Evolutionary conservation across 2,797 vertebrate species (phyloP).

Genomic region (Rhinichthys osculus): DNA sequence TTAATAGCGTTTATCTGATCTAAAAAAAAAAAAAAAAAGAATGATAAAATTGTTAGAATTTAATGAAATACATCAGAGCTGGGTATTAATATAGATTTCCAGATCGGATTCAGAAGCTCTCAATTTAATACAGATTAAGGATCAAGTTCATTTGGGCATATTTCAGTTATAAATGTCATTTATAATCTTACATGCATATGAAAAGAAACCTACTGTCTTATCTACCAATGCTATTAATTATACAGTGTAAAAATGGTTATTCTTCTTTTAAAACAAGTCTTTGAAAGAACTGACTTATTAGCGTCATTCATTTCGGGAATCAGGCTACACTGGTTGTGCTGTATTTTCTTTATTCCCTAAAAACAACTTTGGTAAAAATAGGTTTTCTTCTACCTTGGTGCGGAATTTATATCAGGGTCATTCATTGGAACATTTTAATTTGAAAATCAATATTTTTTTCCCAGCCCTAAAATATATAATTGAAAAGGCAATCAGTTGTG

Average conservation of each 20-base stretch:
- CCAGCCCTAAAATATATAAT: background rate
- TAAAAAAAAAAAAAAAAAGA: no score
- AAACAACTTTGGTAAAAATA: background rate
- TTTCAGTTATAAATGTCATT: background rate
- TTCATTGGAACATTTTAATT: background rate
- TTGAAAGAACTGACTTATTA: background rate
- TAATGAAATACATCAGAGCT: background rate
- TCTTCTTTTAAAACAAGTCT: background rate
- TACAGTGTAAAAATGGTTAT: background rate
- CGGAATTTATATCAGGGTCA: background rate
- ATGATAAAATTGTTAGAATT: background rate
- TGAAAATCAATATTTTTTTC: background rate
- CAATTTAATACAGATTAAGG: background rate
- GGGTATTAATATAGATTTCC: background rate
- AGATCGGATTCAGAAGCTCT: background rate
- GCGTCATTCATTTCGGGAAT: background rate
- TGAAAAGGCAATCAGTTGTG: background rate
- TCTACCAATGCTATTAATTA: background rate
- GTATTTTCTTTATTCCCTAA: background rate
- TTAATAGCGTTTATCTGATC: background rate
- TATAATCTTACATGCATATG: background rate
- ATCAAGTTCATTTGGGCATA: background rate
- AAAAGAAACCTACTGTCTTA: background rate
- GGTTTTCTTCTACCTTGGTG: background rate
- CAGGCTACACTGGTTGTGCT: background rate